Base-by-base conservation (phyloP, 2,888 invertebrate species). In the Pseudococcus jackbeardsleyi region DNA sequence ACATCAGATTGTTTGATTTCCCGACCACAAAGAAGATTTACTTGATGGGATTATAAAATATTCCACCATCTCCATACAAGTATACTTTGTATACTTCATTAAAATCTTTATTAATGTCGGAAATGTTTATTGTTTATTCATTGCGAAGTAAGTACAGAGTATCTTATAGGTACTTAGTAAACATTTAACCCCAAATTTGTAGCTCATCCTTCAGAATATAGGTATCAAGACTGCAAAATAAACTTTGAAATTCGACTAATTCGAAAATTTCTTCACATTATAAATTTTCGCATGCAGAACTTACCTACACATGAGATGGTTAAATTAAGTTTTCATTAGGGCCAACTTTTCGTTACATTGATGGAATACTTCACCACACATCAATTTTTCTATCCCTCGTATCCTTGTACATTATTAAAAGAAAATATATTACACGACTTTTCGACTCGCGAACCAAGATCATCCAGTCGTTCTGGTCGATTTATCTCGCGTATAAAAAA, bases 81-180 rank as follows among this genome's bases (percentile, higher is more conserved):
- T 72, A 59, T 59, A 17, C 2, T 1, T 1, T 0, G 33, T 11
- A 72, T 72, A 72, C 26, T 26, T 72, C 26, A 72, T 72, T 72
- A 72, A 72, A 72, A 72, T 72, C 26, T 59, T 59, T 59, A 72
- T 26, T 72, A 72, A 33, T 72, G 68, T 72, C 33, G 26, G 33
- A 72, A 72, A 59, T 72, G 68, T 72, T 72, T 72, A 33, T 33
- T 72, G 68, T 72, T 72, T 72, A 33, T 33, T 72, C 33, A 33
- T 72, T 33, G 68, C 26, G 15, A 15, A 72, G 26, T 33, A 33
- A 33, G 26, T 17, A 33, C 33, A 72, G 26, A 72, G 33, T 33
- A 72, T 72, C 68, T 33, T 15, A 72, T 72, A 26, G n/a, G n/a
- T n/a, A 33, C 26, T 33, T 33, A 2, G 68, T 72, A 33, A 72